phyloP scores from a whole-genome alignment of 1,140 invertebrate genomes.

The Zaprionus africanus region DNA sequence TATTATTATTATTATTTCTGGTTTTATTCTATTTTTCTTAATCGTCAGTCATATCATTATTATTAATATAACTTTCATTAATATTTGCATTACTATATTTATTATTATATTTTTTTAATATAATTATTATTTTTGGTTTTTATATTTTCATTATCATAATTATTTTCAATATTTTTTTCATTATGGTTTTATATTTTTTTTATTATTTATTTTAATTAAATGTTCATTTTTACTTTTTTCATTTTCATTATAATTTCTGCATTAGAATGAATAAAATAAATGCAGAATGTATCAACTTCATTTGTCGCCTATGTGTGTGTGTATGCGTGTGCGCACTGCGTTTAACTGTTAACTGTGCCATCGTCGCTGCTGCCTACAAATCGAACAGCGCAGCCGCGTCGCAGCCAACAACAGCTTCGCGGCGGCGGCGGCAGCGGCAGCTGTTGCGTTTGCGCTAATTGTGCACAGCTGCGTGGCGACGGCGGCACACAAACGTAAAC shows the following conservation, averaged over 20 bases:
- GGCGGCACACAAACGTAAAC: conserved; percentile 37
- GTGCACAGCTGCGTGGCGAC: conserved; percentile 72
- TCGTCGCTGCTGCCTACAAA: background rate
- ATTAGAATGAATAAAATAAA: too few species aligned
- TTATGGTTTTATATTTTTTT: too few species aligned
- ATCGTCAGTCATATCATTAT: too few species aligned
- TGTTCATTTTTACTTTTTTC: background rate
- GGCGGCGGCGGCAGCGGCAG: conserved; percentile 17
- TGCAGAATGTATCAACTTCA: background rate
- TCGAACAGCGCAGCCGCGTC: conserved; percentile 19
- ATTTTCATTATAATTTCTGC: background rate
- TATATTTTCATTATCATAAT: too few species aligned
- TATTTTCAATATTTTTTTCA: too few species aligned
- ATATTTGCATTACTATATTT: too few species aligned
- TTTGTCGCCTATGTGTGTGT: conserved; percentile 29
- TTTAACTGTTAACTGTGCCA: background rate
- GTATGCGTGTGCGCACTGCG: background rate
- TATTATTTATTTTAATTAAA: too few species aligned
- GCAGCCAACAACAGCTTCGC: conserved; percentile 28
- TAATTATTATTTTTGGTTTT: too few species aligned
- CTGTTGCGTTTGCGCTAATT: conserved; percentile 71
- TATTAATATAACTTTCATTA: background rate
- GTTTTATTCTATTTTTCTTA: too few species aligned
- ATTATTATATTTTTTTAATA: too few species aligned
- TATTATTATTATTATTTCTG: background rate